Evolutionary conservation across 92 coral and sea anemone genomes (phyloP).

Genomic region (Paragorgia papillata): DNA sequence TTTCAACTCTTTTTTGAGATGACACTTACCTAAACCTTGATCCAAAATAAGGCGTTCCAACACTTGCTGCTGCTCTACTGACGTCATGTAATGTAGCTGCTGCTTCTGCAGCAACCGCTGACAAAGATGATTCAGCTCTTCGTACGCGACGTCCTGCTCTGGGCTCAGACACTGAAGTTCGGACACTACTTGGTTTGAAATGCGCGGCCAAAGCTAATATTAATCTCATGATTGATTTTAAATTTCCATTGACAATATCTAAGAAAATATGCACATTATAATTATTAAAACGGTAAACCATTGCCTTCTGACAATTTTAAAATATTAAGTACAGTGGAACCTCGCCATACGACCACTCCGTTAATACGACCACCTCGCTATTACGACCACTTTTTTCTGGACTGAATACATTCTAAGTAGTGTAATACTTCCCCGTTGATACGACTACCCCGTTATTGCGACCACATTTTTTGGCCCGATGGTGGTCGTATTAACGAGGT

Average conservation of each 20-base stretch:
- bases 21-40: slow-evolving; percentile 71
- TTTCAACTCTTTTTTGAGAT: too few relatives aligned
- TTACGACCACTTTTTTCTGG: too few relatives aligned
- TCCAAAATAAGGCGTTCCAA: slow-evolving; percentile 74
- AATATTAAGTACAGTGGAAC: too few relatives aligned
- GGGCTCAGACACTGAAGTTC: slow-evolving; percentile 58
- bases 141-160: slow-evolving; percentile 64
- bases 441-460: too few relatives aligned
- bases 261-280: not conserved
- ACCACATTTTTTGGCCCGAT: too few relatives aligned
- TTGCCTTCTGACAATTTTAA: too few relatives aligned
- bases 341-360: too few relatives aligned
- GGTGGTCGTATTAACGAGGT: too few relatives aligned
- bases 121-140: slow-evolving; percentile 87
- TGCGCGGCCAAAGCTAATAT: slow-evolving; percentile 96
- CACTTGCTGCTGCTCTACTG: slow-evolving; percentile 94
- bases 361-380: too few relatives aligned
- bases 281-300: too few relatives aligned
- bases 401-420: too few relatives aligned
- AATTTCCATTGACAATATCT: slow-evolving; percentile 92
- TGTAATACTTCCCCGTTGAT: too few relatives aligned
- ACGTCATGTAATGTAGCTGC: slow-evolving; percentile 98
- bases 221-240: slow-evolving; percentile 92
- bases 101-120: slow-evolving; percentile 98
- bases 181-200: slow-evolving; percentile 96